Percentiles rank a stretch among this genome's conserved stretches.
phyloP scores from a whole-genome alignment of 1,140 invertebrate genomes.

The Phthorimaea operculella region DNA sequence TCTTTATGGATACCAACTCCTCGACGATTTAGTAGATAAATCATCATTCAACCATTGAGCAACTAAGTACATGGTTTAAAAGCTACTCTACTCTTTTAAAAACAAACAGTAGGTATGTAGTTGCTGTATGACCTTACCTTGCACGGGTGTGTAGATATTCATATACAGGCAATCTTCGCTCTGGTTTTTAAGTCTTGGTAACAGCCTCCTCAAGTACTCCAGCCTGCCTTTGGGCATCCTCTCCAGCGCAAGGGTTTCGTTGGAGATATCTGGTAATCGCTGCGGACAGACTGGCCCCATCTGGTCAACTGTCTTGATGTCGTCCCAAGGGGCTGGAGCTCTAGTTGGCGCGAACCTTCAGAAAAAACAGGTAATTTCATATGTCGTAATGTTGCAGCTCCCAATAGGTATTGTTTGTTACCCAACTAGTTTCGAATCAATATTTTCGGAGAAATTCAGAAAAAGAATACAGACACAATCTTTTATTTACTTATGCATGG shows the following conservation, averaged over 20 bases:
- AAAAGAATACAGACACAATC: too few species aligned
- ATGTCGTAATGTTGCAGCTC: not conserved
- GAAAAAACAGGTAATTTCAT: conserved; percentile 1
- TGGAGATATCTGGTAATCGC: conserved; percentile 83
- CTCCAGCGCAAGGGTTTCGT: conserved; percentile 83
- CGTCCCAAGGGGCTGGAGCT: conserved; percentile 90
- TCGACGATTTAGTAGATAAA: too few species aligned
- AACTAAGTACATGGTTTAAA: too few species aligned
- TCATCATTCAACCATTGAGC: too few species aligned
- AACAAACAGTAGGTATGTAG: too few species aligned
- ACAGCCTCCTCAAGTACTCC: conserved; percentile 84
- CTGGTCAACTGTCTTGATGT: conserved; percentile 80
- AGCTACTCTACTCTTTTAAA: too few species aligned
- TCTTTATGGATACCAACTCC: too few species aligned
- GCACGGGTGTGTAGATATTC: conserved; percentile 93
- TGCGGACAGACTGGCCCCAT: conserved; percentile 93
- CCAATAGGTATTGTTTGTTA: too few species aligned
- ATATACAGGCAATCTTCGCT: conserved; percentile 97
- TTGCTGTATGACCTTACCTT: conserved; percentile 74
- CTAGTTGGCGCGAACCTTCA: conserved; percentile 89
- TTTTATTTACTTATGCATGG: too few species aligned
- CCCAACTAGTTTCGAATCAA: too few species aligned
- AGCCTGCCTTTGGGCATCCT: conserved; percentile 91
- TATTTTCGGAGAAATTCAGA: too few species aligned
- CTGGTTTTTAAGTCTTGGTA: conserved; percentile 89